Conservation (phyloP, 2,888 invertebrate species). For the Athetis lepigone region DNA sequence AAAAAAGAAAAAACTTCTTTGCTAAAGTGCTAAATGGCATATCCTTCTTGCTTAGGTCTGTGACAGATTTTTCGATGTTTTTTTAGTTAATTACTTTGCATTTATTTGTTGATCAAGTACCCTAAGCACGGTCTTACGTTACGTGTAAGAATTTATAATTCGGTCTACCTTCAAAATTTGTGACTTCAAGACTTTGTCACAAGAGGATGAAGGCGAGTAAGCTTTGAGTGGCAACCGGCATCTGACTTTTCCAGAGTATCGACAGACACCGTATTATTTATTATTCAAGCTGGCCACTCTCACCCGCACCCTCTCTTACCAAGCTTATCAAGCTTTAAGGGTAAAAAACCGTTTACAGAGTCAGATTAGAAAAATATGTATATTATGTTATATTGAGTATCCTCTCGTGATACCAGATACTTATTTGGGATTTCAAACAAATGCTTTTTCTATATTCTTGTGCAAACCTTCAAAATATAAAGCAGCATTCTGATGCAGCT, state of each 20-base stretch:
- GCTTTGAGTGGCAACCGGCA: no score
- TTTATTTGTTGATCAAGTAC: no score
- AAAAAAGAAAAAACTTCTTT: neutral
- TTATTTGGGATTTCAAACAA: no score
- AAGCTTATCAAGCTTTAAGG: conserved; percentile 5
- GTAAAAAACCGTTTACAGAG: neutral
- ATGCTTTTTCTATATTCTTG: no score
- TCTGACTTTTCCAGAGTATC: no score
- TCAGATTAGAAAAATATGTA: neutral
- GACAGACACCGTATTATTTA: no score
- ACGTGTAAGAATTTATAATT: no score
- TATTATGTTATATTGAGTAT: neutral
- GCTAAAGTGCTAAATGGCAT: conserved; percentile 2
- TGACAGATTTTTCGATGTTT: conserved; percentile 1
- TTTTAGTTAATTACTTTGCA: conserved; percentile 1
- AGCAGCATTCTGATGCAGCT: no score
- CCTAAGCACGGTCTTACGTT: no score
- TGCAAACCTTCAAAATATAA: no score
- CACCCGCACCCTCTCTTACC: neutral
- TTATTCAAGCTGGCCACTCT: neutral
- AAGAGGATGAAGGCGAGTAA: neutral
- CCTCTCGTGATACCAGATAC: neutral
- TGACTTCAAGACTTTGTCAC: no score
- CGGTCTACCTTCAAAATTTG: no score
- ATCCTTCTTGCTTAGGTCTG: conserved; percentile 13